These are phyloP conservation scores for Dufourea novaeangliae DNA, from an alignment of 1,140 invertebrate species.

Conservation along the genomic window DNA sequence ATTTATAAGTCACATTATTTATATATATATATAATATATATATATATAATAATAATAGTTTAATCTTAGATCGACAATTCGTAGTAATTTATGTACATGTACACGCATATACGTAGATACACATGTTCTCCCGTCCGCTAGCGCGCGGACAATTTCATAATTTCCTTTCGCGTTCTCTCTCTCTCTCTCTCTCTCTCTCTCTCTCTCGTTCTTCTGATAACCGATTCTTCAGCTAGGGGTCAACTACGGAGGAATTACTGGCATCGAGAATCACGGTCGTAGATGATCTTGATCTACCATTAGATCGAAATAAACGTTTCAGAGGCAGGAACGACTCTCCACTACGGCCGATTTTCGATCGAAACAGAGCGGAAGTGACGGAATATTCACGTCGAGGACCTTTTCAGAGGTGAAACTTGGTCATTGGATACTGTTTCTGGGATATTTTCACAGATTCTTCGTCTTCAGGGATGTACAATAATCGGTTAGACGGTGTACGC, in stretches of 20 bases:
- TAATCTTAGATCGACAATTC: constrained; percentile 72
- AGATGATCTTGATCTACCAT: constrained; percentile 1
- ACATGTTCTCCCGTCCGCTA: constrained; percentile 6
- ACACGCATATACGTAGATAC: constrained; percentile 51
- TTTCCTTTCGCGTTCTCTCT: neutral
- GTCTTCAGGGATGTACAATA: too few species aligned
- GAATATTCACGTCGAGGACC: neutral
- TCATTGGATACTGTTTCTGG: too few species aligned
- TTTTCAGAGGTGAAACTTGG: too few species aligned
- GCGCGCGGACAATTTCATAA: neutral
- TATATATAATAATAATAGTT: constrained; percentile 57
- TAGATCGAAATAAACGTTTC: constrained; percentile 15
- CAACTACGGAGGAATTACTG: constrained; percentile 6
- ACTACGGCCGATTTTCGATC: neutral
- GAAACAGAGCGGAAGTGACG: constrained; percentile 7
- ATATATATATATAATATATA: constrained; percentile 45
- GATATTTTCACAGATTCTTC: too few species aligned
- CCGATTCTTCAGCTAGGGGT: constrained; percentile 1
- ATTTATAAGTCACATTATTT: constrained; percentile 47
- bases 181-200: neutral
- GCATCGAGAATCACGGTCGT: constrained; percentile 5
- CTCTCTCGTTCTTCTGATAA: neutral
- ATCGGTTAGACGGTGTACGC: too few species aligned
- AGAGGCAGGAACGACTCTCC: neutral
- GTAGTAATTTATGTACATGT: constrained; percentile 73